Percentiles rank a stretch among this genome's conserved stretches.
Conservation (phyloP, 2,113 vertebrate genomes). For the Zosterops japonicus region DNA sequence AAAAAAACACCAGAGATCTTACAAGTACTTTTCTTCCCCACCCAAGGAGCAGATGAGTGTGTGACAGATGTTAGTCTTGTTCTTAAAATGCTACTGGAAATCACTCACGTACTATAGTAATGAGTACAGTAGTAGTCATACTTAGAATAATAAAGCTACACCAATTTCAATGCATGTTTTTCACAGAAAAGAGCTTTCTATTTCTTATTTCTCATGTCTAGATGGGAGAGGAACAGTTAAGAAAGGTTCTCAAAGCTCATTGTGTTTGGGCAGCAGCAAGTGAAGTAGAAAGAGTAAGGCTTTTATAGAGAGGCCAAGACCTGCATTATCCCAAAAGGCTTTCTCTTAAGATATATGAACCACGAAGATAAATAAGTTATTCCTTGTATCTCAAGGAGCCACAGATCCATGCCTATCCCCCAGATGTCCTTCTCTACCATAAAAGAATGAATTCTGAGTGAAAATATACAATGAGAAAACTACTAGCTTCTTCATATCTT, state of each 20-base stretch:
- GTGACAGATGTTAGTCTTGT: background rate
- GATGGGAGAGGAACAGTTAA: background rate
- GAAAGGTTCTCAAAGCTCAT: background rate
- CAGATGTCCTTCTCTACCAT: background rate
- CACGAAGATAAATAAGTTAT: background rate
- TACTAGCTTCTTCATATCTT: background rate
- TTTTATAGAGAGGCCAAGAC: background rate
- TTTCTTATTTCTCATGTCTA: background rate
- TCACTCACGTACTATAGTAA: background rate
- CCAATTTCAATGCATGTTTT: background rate
- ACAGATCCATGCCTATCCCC: background rate
- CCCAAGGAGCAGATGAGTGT: background rate
- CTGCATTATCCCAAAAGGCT: background rate
- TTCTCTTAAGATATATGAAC: background rate
- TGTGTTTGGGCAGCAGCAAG: background rate
- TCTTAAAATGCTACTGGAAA: background rate
- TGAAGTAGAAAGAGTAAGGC: background rate
- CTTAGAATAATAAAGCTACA: background rate
- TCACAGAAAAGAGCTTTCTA: background rate
- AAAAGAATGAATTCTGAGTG: background rate
- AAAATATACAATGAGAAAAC: background rate
- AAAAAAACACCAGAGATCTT: background rate
- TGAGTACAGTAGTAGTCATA: background rate
- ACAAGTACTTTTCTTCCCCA: background rate
- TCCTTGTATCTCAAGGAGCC: background rate